Percentiles rank a stretch among this genome's conserved stretches.
Evolutionary conservation across 92 coral and sea anemone species (phyloP).

Genomic region (Scolanthus callimorphus): DNA sequence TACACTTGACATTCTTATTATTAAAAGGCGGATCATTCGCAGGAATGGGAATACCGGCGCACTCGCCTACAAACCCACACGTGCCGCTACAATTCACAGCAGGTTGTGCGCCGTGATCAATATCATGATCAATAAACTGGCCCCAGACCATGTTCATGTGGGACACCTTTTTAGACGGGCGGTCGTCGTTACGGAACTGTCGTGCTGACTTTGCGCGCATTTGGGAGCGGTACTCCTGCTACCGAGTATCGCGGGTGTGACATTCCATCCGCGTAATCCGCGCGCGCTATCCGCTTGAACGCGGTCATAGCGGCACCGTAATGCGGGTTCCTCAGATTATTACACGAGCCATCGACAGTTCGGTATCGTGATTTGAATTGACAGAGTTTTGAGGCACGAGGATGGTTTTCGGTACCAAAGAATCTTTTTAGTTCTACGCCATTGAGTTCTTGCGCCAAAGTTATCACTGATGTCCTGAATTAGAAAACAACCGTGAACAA

Average conservation of each 20-base stretch:
- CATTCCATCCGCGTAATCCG: conserved; percentile 1
- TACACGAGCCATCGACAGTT: not conserved
- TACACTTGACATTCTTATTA: not conserved
- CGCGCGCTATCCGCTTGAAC: not conserved
- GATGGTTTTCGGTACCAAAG: no score
- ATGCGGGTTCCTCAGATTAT: not conserved
- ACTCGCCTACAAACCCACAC: conserved; percentile 15
- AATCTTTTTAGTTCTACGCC: no score
- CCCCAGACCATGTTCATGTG: conserved; percentile 20
- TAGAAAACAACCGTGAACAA: no score
- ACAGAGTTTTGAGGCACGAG: no score
- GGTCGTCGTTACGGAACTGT: not conserved
- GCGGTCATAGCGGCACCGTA: not conserved
- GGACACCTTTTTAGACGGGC: not conserved
- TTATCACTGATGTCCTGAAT: no score
- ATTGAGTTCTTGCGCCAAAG: no score
- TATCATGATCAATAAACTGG: conserved; percentile 20
- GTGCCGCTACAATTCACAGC: not conserved
- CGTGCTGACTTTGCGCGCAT: conserved; percentile 11
- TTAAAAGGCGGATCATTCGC: not conserved
- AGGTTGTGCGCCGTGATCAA: conserved; percentile 4
- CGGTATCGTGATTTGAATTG: not conserved
- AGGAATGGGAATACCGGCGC: conserved; percentile 12
- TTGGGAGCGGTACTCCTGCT: not conserved
- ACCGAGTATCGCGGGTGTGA: not conserved